These are phyloP conservation scores for Copidosoma aretas DNA, from an alignment of 2,888 invertebrate species.

Conservation along the genomic window DNA sequence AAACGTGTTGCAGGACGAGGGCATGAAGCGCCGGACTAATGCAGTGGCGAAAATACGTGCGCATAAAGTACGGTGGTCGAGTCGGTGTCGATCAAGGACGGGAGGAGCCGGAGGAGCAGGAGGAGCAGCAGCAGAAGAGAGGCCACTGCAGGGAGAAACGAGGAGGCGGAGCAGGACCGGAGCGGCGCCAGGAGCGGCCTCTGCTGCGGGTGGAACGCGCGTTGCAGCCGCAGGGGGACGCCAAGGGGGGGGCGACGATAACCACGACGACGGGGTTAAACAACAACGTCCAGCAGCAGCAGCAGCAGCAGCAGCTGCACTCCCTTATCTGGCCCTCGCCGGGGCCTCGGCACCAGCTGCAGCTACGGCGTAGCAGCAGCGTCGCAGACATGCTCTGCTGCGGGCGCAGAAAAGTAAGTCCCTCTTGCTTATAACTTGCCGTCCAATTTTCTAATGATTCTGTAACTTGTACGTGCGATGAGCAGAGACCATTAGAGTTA, in stretches of 20 bases:
- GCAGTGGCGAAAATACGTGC: conserved; percentile 64
- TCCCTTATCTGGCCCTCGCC: conserved; percentile 55
- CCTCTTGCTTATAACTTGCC: too few species aligned
- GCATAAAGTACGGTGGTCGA: conserved; percentile 63
- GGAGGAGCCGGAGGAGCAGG: conserved; percentile 49
- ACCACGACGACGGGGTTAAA: too few species aligned
- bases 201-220: conserved; percentile 60
- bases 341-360: conserved; percentile 66
- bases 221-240: conserved; percentile 61
- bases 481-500: too few species aligned
- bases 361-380: conserved; percentile 58
- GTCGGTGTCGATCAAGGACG: conserved; percentile 63
- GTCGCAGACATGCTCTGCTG: conserved; percentile 94
- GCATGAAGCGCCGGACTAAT: conserved; percentile 62
- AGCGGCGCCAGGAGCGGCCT: conserved; percentile 57
- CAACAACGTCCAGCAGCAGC: conserved; percentile 57
- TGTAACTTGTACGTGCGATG: too few species aligned
- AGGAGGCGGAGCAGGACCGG: conserved; percentile 39
- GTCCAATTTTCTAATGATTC: too few species aligned
- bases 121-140: conserved; percentile 52
- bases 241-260: conserved; percentile 46
- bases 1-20: conserved; percentile 52
- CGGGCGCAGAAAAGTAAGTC: conserved; percentile 89
- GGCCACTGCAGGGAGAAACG: conserved; percentile 60
- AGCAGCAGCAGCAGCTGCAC: conserved; percentile 46